Evolutionary conservation across 2,113 vertebrate genomes (phyloP).

Genomic region (Ochotona princeps): DNA sequence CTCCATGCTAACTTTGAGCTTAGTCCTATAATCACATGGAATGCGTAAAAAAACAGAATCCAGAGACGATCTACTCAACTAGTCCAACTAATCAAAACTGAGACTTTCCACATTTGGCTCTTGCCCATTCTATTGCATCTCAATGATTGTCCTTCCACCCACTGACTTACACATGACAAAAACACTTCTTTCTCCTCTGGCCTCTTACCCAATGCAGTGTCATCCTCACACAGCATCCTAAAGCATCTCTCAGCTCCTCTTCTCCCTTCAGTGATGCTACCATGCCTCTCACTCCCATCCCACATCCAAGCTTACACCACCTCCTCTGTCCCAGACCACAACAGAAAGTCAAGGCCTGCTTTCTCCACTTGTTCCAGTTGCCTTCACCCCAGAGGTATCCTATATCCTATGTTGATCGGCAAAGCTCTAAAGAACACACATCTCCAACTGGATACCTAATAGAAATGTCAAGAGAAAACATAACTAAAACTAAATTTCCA

Average conservation of each 20-base stretch:
- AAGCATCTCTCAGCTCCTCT: rapidly evolving
- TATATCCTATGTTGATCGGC: no score
- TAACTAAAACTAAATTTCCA: background rate
- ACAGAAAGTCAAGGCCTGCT: background rate
- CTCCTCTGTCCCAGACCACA: background rate
- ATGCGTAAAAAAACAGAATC: background rate
- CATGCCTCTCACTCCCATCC: rapidly evolving
- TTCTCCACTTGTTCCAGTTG: background rate
- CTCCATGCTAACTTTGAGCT: background rate
- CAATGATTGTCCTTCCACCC: background rate
- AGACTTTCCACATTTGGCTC: rapidly evolving
- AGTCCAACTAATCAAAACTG: background rate
- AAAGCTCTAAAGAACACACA: rapidly evolving
- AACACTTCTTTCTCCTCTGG: rapidly evolving
- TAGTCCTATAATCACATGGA: background rate
- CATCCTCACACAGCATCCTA: background rate
- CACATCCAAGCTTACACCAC: rapidly evolving
- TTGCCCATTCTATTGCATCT: background rate
- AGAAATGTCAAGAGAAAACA: background rate
- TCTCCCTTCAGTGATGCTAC: background rate
- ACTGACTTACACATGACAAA: background rate
- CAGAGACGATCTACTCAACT: background rate
- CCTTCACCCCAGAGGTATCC: background rate
- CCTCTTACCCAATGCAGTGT: no score
- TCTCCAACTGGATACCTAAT: no score